These are phyloP conservation scores for Myioborus miniatus DNA, from an alignment of 2,797 vertebrate genomes.

Conservation along the genomic window DNA sequence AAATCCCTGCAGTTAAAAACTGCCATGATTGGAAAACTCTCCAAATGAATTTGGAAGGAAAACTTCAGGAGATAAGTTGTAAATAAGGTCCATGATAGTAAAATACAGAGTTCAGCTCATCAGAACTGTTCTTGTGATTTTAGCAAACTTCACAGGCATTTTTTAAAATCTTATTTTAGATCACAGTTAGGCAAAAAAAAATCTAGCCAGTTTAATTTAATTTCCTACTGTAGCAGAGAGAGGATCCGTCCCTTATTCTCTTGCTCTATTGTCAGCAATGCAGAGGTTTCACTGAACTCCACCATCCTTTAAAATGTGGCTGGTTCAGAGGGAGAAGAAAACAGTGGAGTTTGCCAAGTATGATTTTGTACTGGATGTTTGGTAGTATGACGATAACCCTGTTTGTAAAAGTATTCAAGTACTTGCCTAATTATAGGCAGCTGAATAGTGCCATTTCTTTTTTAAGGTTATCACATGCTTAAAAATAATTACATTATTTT, in stretches of 20 bases:
- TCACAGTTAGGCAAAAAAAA: not conserved
- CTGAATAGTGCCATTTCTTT: not conserved
- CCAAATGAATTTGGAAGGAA: not conserved
- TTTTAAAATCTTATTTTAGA: not conserved
- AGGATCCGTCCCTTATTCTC: not conserved
- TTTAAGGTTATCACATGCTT: not conserved
- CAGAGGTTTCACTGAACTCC: not conserved
- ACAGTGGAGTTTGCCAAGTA: not conserved
- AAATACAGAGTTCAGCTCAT: not conserved
- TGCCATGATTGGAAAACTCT: not conserved
- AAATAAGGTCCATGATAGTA: not conserved
- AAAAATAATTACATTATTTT: not conserved
- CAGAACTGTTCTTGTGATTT: not conserved
- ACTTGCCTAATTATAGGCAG: not conserved
- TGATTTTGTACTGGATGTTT: not conserved
- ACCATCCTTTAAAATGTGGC: not conserved
- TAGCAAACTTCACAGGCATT: not conserved
- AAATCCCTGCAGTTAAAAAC: not conserved
- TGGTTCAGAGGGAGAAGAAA: not conserved
- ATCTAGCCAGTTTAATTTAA: not conserved
- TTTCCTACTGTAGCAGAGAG: not conserved
- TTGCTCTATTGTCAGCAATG: not conserved
- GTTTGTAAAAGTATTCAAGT: not conserved
- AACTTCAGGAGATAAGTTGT: not conserved
- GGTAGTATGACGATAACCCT: not conserved